phyloP scores from a whole-genome alignment of 2,797 vertebrate genomes.

The Aeoliscus strigatus region DNA sequence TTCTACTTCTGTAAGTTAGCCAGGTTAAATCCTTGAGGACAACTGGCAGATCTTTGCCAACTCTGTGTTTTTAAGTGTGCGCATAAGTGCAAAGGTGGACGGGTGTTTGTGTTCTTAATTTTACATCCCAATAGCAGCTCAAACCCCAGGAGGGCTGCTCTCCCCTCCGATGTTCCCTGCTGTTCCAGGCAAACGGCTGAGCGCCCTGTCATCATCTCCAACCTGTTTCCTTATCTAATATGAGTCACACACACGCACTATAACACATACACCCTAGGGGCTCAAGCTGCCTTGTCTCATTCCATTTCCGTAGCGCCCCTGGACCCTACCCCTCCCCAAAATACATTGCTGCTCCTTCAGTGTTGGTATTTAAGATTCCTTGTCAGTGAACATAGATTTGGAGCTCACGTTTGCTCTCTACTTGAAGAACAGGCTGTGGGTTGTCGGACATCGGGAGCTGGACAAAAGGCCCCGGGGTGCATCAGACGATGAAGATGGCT shows the following conservation, averaged over 20 bases:
- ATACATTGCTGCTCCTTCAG: slow-evolving; percentile 50
- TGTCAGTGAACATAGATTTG: slow-evolving; percentile 59
- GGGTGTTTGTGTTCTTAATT: slow-evolving; percentile 31
- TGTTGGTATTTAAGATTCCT: slow-evolving; percentile 63
- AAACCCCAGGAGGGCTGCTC: slow-evolving; percentile 48
- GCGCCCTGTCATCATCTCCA: slow-evolving; percentile 62
- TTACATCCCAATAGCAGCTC: slow-evolving; percentile 44
- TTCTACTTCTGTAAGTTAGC: slow-evolving; percentile 15
- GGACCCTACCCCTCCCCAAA: slow-evolving; percentile 60
- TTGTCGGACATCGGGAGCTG: slow-evolving; percentile 42
- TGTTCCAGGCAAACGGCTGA: slow-evolving; percentile 58
- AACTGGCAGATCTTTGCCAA: slow-evolving; percentile 16
- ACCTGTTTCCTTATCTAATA: slow-evolving; percentile 56
- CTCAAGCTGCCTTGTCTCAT: slow-evolving; percentile 65
- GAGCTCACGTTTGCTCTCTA: slow-evolving; percentile 45
- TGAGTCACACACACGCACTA: slow-evolving; percentile 39
- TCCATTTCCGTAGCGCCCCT: slow-evolving; percentile 62
- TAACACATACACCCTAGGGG: slow-evolving; percentile 59
- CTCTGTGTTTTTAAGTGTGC: slow-evolving; percentile 8
- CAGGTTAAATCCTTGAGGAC: slow-evolving; percentile 22
- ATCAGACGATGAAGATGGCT: slow-evolving; percentile 42
- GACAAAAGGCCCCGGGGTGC: slow-evolving; percentile 52
- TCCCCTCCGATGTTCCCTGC: slow-evolving; percentile 44
- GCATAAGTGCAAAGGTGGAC: slow-evolving; percentile 8
- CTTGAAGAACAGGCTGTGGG: slow-evolving; percentile 40